Conservation (phyloP, 2,888 invertebrate species). For the Melieria omissa region DNA sequence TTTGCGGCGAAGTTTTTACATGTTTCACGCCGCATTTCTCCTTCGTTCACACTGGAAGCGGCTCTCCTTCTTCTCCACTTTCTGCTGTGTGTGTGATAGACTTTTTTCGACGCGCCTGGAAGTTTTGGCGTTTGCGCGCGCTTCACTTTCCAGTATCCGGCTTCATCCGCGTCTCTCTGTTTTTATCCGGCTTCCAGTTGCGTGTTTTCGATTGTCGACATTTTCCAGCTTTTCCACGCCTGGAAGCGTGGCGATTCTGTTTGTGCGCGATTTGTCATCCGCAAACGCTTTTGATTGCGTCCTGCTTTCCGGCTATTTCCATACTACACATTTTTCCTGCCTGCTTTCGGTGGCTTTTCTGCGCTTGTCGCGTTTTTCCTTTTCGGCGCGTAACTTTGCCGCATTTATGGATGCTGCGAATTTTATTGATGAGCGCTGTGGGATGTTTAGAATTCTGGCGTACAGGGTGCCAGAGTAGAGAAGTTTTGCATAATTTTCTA, state of each 20-base stretch:
- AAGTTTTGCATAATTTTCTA: no score
- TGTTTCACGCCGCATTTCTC: neutral
- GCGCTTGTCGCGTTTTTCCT: conserved; percentile 3
- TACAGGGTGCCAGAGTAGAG: no score
- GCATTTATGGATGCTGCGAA: conserved; percentile 22
- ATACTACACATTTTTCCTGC: conserved; percentile 32
- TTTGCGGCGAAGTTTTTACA: neutral
- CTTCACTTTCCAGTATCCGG: no score
- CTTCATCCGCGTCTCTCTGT: neutral
- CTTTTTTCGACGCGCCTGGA: no score
- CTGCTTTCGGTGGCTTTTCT: conserved; percentile 52
- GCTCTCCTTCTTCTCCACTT: neutral
- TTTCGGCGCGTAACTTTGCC: neutral
- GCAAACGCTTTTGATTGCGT: neutral
- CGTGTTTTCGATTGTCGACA: neutral
- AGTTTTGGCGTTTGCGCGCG: no score
- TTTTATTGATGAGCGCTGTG: conserved; percentile 37
- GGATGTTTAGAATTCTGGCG: conserved; percentile 12
- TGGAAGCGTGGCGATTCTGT: conserved; percentile 1
- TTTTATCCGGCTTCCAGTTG: neutral
- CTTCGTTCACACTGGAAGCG: neutral
- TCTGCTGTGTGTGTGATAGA: neutral
- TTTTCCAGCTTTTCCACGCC: neutral
- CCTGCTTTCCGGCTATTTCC: conserved; percentile 31
- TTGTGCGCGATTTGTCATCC: conserved; percentile 1